Base-by-base conservation (phyloP, 2,797 vertebrate genomes). In the Eospalax fontanierii region DNA sequence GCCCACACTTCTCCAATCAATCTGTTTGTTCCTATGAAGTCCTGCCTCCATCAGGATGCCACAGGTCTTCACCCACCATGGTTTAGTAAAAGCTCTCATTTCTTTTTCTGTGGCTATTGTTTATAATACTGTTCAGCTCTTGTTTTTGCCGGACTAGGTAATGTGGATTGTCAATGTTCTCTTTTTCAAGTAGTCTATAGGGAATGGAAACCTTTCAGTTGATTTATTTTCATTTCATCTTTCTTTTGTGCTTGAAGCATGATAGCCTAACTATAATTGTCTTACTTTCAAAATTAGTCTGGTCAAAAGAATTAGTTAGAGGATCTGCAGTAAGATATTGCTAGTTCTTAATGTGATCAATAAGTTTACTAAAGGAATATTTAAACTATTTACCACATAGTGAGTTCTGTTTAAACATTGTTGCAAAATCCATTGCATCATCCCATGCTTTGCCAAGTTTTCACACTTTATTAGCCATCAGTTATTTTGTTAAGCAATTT, bases 231-330 rank as follows among this genome's bases (percentile, higher is more conserved):
- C 93, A 96, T 86, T 92, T 90, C 65, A 73, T 91, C 85, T 97
- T 97, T 97, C 94, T 89, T 97, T 98, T 98, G 89, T 96, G 84
- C 93, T 96, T 97, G 74, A 97, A 98, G 92, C 96, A 96, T 92
- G 68, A 94, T 92, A 97, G 88, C 89, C 95, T 95, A 96, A 90
- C 84, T 97, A 94, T 95, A 97, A 95, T 96, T 94, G 92, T 71
- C 97, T 98, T 97, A 96, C 95, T 98, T 96, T 96, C 82, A 95
- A 89, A 95, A 78, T 96, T 94, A 97, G 87, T 95, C 94, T 71
- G 40, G 94, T 95, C 76, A 96, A 95, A 88, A 96, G 70, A 95
- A 95, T 89, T 96, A 96, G 92, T 66, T 94, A 50, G 73, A 96
- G 89, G 91, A 96, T 97, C 95, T 95, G 84, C 95, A 95, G 89